These are phyloP conservation scores for Sinella curviseta DNA, from an alignment of 1,140 invertebrate genomes.

Conservation along the genomic window DNA sequence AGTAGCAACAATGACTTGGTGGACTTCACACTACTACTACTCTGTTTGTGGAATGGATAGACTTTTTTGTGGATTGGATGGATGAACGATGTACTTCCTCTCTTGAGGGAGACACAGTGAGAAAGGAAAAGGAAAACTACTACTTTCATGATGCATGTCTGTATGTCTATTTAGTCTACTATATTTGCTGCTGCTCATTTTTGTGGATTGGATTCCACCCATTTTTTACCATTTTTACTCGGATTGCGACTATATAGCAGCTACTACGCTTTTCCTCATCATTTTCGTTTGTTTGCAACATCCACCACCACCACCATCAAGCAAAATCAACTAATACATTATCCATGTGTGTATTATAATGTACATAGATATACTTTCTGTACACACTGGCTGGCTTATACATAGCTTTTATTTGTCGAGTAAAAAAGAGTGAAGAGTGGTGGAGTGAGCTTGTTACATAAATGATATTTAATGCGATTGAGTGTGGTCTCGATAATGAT, in stretches of 20 bases:
- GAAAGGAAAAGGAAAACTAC: not conserved
- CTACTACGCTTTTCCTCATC: not conserved
- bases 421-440: not conserved
- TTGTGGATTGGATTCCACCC: too few relatives aligned
- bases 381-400: too few relatives aligned
- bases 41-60: not conserved
- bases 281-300: not conserved
- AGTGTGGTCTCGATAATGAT: constrained; percentile 24
- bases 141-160: not conserved
- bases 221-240: not conserved
- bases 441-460: constrained; percentile 9
- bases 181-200: too few relatives aligned
- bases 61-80: not conserved
- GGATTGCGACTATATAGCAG: too few relatives aligned
- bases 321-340: not conserved
- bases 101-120: not conserved
- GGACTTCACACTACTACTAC: not conserved
- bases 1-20: not conserved
- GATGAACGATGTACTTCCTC: not conserved
- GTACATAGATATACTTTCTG: too few relatives aligned
- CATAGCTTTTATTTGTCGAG: too few relatives aligned
- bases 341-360: not conserved
- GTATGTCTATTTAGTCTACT: too few relatives aligned
- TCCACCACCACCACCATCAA: not conserved
- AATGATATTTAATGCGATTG: constrained; percentile 27